Conservation (phyloP, 1,140 invertebrate genomes). For the Euschistus heros region DNA sequence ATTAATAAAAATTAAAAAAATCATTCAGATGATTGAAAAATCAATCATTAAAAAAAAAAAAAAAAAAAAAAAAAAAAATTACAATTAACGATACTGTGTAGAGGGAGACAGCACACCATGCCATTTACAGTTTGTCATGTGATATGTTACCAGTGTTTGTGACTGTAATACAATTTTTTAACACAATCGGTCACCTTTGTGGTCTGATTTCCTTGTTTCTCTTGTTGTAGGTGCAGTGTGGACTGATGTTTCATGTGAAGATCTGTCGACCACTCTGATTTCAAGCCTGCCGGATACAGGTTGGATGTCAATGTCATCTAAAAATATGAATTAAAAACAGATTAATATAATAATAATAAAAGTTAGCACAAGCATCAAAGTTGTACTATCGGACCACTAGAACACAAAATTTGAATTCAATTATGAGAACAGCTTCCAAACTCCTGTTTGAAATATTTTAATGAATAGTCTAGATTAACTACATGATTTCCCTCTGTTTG, state of each 20-base stretch:
- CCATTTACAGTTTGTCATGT: slow-evolving; percentile 9
- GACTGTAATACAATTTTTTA: neutral
- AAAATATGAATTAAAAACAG: slow-evolving; percentile 15
- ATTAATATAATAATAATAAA: no score
- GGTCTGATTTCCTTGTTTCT: slow-evolving; percentile 24
- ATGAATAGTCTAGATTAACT: no score
- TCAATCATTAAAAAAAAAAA: slow-evolving; percentile 11
- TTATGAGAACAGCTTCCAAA: no score
- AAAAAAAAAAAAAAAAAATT: neutral
- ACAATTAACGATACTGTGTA: neutral
- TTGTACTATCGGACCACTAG: neutral
- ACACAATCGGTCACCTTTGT: slow-evolving; percentile 24
- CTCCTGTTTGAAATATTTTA: no score
- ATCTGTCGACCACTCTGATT: slow-evolving; percentile 57
- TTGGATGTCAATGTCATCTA: slow-evolving; percentile 31
- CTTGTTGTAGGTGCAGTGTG: slow-evolving; percentile 20
- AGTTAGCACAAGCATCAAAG: no score
- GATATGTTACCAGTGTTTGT: neutral
- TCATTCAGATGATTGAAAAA: neutral
- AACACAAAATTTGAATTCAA: neutral
- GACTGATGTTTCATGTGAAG: slow-evolving; percentile 25
- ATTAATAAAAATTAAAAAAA: neutral
- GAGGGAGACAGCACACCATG: slow-evolving; percentile 1
- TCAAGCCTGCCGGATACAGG: slow-evolving; percentile 66
- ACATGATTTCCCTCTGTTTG: no score